phyloP scores from a whole-genome alignment of 2,113 vertebrate genomes.

The Synodontis membranacea region DNA sequence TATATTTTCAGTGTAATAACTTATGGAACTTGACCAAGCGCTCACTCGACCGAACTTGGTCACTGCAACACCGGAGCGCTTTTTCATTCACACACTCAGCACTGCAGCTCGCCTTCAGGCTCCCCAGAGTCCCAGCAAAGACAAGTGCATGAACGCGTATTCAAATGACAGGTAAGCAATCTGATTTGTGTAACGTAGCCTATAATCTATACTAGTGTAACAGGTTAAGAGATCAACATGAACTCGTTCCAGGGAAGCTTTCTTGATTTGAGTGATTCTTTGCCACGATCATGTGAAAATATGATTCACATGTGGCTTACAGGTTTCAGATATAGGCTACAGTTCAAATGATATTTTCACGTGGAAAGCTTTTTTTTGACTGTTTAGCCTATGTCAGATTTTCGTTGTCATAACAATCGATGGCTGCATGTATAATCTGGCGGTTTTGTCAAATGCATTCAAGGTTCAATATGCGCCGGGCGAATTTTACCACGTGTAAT shows the following conservation, averaged over 20 bases:
- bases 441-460: neutral
- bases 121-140: constrained; percentile 1
- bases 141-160: neutral
- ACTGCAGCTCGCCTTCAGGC: neutral
- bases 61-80: neutral
- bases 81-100: neutral
- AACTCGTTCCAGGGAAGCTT: neutral
- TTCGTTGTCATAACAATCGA: neutral
- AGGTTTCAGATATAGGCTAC: neutral
- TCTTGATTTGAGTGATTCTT: neutral
- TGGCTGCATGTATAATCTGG: neutral
- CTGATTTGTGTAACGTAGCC: neutral
- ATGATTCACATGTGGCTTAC: neutral
- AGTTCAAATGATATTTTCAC: neutral
- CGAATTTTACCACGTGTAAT: no score
- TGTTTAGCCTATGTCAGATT: neutral
- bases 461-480: neutral
- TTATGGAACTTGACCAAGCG: neutral
- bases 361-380: neutral
- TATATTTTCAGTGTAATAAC: constrained; percentile 1
- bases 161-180: neutral
- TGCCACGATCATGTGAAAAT: neutral
- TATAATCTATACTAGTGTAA: neutral
- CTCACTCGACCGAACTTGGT: neutral
- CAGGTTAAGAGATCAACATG: neutral